Base-by-base conservation (phyloP, 2,888 invertebrate genomes). In the Oxytorus armatus region DNA sequence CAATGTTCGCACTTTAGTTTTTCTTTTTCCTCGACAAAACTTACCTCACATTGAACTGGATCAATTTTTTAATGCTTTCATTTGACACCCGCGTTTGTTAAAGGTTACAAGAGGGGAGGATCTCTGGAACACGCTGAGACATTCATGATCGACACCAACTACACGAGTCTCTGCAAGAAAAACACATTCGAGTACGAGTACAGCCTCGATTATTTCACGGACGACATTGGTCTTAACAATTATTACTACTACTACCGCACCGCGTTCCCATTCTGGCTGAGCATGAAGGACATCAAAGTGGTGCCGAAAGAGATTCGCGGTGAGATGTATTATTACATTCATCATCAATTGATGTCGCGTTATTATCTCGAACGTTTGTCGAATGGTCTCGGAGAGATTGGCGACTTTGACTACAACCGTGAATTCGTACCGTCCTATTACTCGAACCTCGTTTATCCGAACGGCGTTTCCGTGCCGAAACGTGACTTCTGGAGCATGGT, bases 281-380 rank as follows among this genome's bases (percentile, higher is more conserved):
- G 93, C 78, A 93, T 93, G 77, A 93, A 93, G 70, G 92, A 94
- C 33, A 92, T 93, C 61, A 92, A 86, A n/a, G 92, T 86, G 44
- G 81, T 93, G 29, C 88, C 92, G 16, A 66, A 74, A 86, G 93
- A 94, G 82, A 93, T 94, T 87, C 94, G 95, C 81, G 96, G 95
- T 78, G 95, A 95, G 90, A 89, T 93, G 42, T 95, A 94, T 92
- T 94, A 94, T 89, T 94, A 93, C 92, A 92, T 93, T 88, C 94
- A 95, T 88, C 94, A 95, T 87, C 95, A 96, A 89, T 87, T 96
- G 11, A 88, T 95, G 85, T 94, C 95, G 78, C 95, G 95, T 87
- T 96, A 95, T 93, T 94, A 94, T 88, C 92, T 96, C 88, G 96
- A 96, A 88, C 95, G 96, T 90, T 91, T 95, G 81, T 93, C 95